phyloP scores from a whole-genome alignment of 2,797 vertebrate species.

The Hapalemur alaotrensis region DNA sequence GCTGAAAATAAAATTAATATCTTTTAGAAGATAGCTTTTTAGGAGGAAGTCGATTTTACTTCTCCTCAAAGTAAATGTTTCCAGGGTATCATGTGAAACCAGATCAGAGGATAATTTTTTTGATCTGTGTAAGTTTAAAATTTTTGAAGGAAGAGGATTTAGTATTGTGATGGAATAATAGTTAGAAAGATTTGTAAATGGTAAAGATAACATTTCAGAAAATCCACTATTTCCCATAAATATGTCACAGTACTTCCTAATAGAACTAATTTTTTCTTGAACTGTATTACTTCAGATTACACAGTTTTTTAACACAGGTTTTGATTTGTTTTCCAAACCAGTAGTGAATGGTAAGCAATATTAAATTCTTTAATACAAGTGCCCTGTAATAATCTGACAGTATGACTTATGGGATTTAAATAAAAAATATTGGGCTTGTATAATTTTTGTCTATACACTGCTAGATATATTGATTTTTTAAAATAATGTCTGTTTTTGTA shows the following conservation, averaged over 20 bases:
- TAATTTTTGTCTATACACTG: neutral
- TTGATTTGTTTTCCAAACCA: neutral
- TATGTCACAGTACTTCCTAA: neutral
- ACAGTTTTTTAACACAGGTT: neutral
- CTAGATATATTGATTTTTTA: neutral
- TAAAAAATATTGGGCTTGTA: neutral
- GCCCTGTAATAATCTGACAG: neutral
- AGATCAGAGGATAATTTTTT: neutral
- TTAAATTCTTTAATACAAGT: neutral
- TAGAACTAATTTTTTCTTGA: neutral
- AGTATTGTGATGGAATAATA: neutral
- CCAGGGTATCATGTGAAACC: neutral
- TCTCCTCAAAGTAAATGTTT: conserved; percentile 39
- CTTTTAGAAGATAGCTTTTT: neutral
- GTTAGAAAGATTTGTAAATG: neutral
- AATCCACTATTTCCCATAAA: neutral
- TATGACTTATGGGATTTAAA: neutral
- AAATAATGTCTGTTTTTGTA: neutral
- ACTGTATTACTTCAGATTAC: neutral
- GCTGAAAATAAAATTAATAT: neutral
- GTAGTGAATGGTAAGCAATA: neutral
- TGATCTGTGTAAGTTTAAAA: neutral
- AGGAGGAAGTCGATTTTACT: neutral
- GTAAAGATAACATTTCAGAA: neutral
- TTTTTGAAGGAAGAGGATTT: neutral